A percentile compares a stretch with the other conserved stretches of the same genome.
These are phyloP conservation scores for Hermatobates lingyangjiaoensis DNA, from an alignment of 1,140 invertebrate species.

Conservation along the genomic window DNA sequence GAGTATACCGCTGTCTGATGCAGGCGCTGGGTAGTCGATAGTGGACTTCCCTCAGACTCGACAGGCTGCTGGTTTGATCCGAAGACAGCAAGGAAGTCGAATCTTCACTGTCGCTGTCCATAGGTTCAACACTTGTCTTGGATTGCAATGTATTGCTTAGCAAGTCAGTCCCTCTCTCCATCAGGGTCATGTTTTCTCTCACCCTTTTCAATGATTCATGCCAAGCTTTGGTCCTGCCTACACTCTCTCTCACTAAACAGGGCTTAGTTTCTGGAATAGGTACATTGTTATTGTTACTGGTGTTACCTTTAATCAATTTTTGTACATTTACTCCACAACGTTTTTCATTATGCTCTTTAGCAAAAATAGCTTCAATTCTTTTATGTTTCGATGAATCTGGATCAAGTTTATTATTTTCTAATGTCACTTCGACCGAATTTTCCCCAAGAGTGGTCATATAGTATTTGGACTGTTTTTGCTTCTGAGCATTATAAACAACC, in stretches of 20 bases:
- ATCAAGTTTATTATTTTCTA: background rate
- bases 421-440: background rate
- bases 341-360: background rate
- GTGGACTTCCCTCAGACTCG: no score
- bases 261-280: background rate
- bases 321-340: background rate
- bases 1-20: no score
- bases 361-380: background rate
- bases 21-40: no score
- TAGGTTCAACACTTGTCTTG: no score
- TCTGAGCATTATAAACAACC: no score
- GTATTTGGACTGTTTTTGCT: background rate
- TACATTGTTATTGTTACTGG: background rate
- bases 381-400: background rate
- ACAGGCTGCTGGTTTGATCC: no score
- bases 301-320: background rate
- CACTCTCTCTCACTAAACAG: background rate
- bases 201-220: background rate
- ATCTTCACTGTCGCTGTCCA: no score
- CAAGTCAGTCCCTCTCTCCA: no score
- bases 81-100: no score
- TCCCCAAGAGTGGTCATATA: background rate
- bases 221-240: background rate
- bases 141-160: no score
- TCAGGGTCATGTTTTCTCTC: background rate